These are phyloP conservation scores for Sinopyrophorus schimmeli DNA, from an alignment of 2,888 invertebrate species.

Conservation along the genomic window DNA sequence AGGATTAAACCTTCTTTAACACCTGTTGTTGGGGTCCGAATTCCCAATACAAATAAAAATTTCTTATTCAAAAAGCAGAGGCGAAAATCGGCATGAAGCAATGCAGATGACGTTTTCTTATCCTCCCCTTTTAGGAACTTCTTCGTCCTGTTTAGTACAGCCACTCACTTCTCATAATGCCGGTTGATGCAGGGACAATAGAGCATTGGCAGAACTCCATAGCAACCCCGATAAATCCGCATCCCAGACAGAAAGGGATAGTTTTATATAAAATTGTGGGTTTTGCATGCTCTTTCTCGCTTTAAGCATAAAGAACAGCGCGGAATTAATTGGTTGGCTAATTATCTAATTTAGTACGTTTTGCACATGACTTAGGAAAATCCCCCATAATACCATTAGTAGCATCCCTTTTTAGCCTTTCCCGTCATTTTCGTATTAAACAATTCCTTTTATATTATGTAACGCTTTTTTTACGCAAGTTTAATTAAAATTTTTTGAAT, in stretches of 20 bases:
- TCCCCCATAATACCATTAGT: no score
- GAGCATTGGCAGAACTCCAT: constrained; percentile 41
- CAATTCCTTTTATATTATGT: no score
- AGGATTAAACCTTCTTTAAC: constrained; percentile 21
- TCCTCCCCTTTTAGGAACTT: constrained; percentile 26
- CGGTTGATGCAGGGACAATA: constrained; percentile 46
- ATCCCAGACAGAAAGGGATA: constrained; percentile 36
- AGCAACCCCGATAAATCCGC: constrained; percentile 46
- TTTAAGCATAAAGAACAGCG: constrained; percentile 14
- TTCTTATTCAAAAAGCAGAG: constrained; percentile 14
- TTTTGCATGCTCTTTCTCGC: constrained; percentile 20
- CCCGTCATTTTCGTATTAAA: no score
- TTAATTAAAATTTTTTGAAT: no score
- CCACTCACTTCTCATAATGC: constrained; percentile 42
- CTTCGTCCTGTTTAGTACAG: constrained; percentile 34
- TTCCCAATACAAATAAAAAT: constrained; percentile 21
- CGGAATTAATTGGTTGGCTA: constrained; percentile 28
- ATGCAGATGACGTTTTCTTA: constrained; percentile 36
- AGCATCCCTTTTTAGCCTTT: not conserved
- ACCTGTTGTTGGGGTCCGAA: constrained; percentile 33
- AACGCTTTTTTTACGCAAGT: no score
- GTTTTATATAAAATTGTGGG: constrained; percentile 25
- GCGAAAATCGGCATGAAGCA: constrained; percentile 27
- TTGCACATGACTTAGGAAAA: constrained; percentile 17
- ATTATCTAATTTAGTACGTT: constrained; percentile 25